Base-by-base conservation (phyloP, 2,888 invertebrate species). In the Raillietiella orientalis region DNA sequence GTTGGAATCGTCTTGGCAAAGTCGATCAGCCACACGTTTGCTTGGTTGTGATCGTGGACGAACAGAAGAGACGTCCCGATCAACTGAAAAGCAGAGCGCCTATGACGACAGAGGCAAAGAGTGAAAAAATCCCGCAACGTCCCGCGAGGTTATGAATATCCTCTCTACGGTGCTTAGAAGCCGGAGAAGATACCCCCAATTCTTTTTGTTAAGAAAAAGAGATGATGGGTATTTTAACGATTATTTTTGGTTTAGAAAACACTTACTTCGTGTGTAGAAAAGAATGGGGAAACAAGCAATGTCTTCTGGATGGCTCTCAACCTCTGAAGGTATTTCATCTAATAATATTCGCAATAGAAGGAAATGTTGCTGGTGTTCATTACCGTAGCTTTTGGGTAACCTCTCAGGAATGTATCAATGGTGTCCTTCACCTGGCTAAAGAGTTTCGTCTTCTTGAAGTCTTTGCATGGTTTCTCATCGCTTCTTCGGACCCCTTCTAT, bases 11-110 rank as follows among this genome's bases (percentile, higher is more conserved):
- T 82, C 51, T 93, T 93, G 24, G 90, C 87, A 43, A 93, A 93
- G 49, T 93, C 90, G 35, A 93, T 93, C 53, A 93, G 59, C 90
- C 90, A 93, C 9, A 82, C 64, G 32, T 72, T 74, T 15, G 82
- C 75, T 42, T 64, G 67, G 34, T 60, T 59, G 28, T 63, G 58
- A 46, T 93, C 87, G 51, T 84, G 87, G 27, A 93, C 79, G 44
- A 93, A 77, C 29, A 93, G 58, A 30, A 93, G 52, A 14, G 84
- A 84, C 46, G 84, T 84, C 33, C 82, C 79, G 37, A 84, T 79
- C 25, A 87, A 62, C 62, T 63, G 42, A 11, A 47, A 43, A 28
- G 30, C 31, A 32, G 35, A 32, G 28, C n/a, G n/a, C n/a, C n/a
- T n/a, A n/a, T n/a, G n/a, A n/a, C n/a, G n/a, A n/a, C 15, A 14